Evolutionary conservation across 64 coral and sea anemone species (phyloP).

Genomic region (Montipora cactus): DNA sequence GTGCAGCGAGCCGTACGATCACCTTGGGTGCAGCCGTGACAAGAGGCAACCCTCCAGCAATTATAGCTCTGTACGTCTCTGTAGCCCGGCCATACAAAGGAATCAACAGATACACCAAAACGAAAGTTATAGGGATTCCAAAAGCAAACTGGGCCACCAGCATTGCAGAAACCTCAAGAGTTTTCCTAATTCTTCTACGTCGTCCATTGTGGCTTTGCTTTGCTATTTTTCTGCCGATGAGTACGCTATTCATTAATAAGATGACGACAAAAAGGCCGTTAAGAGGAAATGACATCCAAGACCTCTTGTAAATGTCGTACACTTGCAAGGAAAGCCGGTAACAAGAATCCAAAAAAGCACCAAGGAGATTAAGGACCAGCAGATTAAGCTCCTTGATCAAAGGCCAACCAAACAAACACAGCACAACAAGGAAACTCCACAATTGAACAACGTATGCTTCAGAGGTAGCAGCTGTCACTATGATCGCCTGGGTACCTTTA

Average conservation of each 20-base stretch:
- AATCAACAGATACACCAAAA: conserved; percentile 10
- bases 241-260: conserved; percentile 32
- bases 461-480: conserved; percentile 34
- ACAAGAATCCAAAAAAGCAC: conserved; percentile 56
- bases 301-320: conserved; percentile 71
- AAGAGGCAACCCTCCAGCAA: conserved; percentile 51
- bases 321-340: conserved; percentile 76
- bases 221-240: conserved; percentile 46
- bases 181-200: neutral
- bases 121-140: conserved; percentile 7
- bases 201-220: neutral
- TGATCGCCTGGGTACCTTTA: conserved; percentile 30
- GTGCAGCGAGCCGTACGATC: conserved; percentile 70
- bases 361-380: conserved; percentile 62
- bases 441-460: conserved; percentile 70
- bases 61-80: neutral
- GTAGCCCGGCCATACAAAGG: conserved; percentile 22
- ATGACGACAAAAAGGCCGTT: conserved; percentile 51
- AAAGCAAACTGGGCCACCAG: conserved; percentile 57
- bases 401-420: conserved; percentile 38
- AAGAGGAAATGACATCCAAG: conserved; percentile 77
- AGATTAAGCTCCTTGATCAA: conserved; percentile 65
- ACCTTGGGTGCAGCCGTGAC: conserved; percentile 65
- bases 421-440: conserved; percentile 70
- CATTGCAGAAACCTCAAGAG: conserved; percentile 18